phyloP scores from a whole-genome alignment of 2,113 vertebrate species.

The Turdus rufiventris region DNA sequence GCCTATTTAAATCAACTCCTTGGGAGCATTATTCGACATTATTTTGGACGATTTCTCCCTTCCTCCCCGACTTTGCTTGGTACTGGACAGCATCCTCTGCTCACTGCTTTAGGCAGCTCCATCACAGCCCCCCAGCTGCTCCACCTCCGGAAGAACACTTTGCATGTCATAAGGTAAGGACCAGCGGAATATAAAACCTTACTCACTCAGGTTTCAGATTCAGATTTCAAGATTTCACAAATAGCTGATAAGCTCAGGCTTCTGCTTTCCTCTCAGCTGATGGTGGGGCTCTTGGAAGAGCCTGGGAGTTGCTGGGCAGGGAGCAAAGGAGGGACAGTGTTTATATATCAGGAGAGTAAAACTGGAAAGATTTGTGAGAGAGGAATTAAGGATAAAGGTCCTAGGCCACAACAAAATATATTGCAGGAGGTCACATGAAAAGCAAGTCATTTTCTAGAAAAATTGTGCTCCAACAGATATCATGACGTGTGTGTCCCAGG shows the following conservation, averaged over 20 bases:
- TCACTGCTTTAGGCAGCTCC: constrained; percentile 79
- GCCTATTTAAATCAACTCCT: constrained; percentile 88
- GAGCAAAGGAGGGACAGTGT: neutral
- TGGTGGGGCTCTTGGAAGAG: neutral
- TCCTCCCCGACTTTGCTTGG: constrained; percentile 62
- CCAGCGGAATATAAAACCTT: neutral
- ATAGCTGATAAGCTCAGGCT: neutral
- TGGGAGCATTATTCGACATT: constrained; percentile 80
- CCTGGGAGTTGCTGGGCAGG: neutral
- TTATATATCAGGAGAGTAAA: neutral
- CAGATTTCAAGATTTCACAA: neutral
- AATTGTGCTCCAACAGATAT: neutral
- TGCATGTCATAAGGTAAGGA: constrained; percentile 71
- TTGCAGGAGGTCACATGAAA: neutral
- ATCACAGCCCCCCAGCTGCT: constrained; percentile 52
- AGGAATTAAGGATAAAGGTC: neutral
- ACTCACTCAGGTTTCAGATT: neutral
- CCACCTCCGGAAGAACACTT: constrained; percentile 60
- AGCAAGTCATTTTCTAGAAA: neutral
- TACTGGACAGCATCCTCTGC: constrained; percentile 84
- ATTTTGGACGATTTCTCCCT: constrained; percentile 91
- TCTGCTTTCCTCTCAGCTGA: neutral
- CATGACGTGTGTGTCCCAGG: neutral
- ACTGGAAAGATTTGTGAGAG: neutral
- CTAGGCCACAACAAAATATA: neutral